Percentiles rank a stretch among this genome's conserved stretches.
Evolutionary conservation across 92 coral and sea anemone genomes (phyloP).

Genomic region (Palythoa grandis): DNA sequence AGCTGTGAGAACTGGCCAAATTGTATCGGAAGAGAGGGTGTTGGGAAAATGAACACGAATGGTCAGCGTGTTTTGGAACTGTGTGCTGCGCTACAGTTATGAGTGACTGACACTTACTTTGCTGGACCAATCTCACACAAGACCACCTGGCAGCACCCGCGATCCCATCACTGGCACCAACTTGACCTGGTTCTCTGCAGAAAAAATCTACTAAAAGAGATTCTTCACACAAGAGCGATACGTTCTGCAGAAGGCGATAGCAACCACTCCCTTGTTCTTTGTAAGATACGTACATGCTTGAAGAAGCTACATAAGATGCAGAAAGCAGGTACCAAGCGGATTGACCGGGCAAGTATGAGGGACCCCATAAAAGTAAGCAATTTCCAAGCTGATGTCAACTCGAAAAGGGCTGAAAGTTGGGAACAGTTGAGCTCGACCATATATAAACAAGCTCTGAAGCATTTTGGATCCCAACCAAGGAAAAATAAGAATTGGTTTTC

Average conservation of each 20-base stretch:
- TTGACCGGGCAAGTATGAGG: slow-evolving; percentile 1
- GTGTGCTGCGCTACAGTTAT: background rate
- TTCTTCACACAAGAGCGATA: background rate
- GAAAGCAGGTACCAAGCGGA: background rate
- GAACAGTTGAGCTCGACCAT: background rate
- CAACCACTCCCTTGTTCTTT: background rate
- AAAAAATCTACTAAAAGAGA: background rate
- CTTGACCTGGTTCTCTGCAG: background rate
- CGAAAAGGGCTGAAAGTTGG: background rate
- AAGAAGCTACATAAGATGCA: background rate
- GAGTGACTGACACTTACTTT: background rate
- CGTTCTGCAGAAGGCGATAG: slow-evolving; percentile 5
- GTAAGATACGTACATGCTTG: background rate
- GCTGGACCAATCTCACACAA: slow-evolving; percentile 3
- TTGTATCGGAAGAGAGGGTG: background rate
- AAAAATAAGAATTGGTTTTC: background rate
- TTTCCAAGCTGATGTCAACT: background rate
- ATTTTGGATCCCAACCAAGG: background rate
- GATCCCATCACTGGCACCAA: slow-evolving; percentile 4
- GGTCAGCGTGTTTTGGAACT: background rate
- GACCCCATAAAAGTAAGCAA: slow-evolving; percentile 1
- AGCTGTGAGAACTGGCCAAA: background rate
- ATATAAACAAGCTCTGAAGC: background rate
- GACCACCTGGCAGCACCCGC: background rate
- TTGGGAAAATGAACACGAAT: background rate